Percentiles rank a stretch among this genome's conserved stretches.
Conservation (phyloP, 2,113 vertebrate species). For the Callocephalon fimbriatum region DNA sequence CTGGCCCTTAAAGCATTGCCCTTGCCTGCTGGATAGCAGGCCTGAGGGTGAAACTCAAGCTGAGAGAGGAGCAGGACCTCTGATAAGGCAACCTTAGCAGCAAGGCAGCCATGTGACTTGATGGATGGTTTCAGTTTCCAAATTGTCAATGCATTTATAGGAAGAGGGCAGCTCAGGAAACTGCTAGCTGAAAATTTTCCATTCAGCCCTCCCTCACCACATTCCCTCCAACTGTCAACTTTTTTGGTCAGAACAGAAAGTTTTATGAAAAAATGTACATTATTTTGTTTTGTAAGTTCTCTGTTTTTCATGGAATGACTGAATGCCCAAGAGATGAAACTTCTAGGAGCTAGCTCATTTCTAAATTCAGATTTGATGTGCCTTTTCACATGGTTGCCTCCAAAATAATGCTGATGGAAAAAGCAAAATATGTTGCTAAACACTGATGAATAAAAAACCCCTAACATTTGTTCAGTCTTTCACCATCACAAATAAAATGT, state of each 20-base stretch:
- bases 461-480: background rate
- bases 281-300: background rate
- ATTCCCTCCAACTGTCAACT: background rate
- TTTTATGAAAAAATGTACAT: background rate
- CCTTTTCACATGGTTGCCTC: background rate
- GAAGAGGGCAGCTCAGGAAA: background rate
- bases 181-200: background rate
- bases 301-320: background rate
- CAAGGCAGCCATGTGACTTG: background rate
- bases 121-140: background rate
- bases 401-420: background rate
- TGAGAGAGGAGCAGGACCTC: background rate
- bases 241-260: background rate
- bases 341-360: background rate
- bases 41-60: fast-evolving
- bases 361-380: background rate
- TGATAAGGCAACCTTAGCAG: background rate
- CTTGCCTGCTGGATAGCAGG: background rate
- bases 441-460: background rate
- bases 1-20: fast-evolving
- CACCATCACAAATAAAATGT: background rate
- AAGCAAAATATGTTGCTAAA: background rate
- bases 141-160: background rate
- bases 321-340: background rate
- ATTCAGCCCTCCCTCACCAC: background rate